Percentiles rank a stretch among this genome's conserved stretches.
Evolutionary conservation across 2,797 vertebrate genomes (phyloP).

Genomic region (Falco novaeseelandiae): DNA sequence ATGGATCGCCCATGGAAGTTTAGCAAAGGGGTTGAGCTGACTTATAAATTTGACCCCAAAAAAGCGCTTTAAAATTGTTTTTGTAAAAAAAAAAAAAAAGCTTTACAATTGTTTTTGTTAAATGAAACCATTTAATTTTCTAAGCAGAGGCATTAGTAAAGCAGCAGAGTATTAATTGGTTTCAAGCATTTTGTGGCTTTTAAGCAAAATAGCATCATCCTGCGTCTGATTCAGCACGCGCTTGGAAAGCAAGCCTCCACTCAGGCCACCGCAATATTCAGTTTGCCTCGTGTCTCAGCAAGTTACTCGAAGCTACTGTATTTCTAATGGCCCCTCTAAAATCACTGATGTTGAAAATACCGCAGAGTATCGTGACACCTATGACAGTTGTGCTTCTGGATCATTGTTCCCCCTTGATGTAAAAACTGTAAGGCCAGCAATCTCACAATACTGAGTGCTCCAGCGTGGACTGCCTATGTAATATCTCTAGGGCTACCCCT

Average conservation of each 20-base stretch:
- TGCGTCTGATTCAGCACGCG: background rate
- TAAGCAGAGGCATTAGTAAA: background rate
- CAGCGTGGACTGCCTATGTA: background rate
- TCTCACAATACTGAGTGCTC: background rate
- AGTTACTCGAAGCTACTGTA: background rate
- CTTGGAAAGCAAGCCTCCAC: background rate
- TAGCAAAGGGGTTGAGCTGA: background rate
- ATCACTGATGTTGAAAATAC: background rate
- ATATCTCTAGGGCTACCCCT: background rate
- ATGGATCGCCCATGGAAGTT: background rate
- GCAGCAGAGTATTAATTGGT: slow-evolving; percentile 22
- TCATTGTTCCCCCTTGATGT: background rate
- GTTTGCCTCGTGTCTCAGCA: background rate
- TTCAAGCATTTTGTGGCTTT: slow-evolving; percentile 60
- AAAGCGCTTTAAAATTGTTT: background rate
- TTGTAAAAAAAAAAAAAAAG: background rate
- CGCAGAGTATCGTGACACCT: background rate
- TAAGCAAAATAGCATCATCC: slow-evolving; percentile 41
- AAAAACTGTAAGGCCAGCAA: background rate
- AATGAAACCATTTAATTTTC: slow-evolving; percentile 40
- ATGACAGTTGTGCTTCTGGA: background rate
- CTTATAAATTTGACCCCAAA: background rate
- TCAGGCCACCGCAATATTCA: background rate
- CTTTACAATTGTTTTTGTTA: slow-evolving; percentile 20
- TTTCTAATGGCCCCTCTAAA: background rate